These are phyloP conservation scores for Antigone vipio DNA, from an alignment of 2,113 vertebrate species.

Conservation along the genomic window DNA sequence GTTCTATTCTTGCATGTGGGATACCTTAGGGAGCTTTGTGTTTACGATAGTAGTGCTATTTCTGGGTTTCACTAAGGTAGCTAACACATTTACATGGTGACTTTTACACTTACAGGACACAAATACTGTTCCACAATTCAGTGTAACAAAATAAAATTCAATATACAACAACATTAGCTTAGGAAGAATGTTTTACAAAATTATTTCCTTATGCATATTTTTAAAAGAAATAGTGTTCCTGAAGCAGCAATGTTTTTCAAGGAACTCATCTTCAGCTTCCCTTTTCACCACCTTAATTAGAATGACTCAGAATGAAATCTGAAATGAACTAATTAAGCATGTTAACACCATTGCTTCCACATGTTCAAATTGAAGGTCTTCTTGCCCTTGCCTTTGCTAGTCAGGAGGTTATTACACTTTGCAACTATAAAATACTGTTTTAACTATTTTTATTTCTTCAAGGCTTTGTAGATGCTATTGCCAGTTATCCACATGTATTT, in stretches of 20 bases:
- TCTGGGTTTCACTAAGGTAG: background rate
- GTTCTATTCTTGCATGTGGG: background rate
- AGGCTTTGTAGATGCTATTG: background rate
- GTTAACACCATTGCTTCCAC: slow-evolving; percentile 49
- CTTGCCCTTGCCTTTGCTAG: slow-evolving; percentile 5
- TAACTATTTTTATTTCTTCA: background rate
- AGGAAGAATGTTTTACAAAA: background rate
- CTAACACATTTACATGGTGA: background rate
- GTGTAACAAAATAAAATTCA: background rate
- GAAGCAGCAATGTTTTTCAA: background rate
- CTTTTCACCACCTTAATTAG: background rate
- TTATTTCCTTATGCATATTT: background rate
- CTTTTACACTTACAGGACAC: background rate
- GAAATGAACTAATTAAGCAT: slow-evolving; percentile 46
- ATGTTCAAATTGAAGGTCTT: slow-evolving; percentile 1
- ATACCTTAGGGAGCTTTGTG: background rate
- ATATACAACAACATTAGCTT: background rate
- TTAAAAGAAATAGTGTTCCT: background rate
- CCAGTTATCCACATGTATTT: background rate
- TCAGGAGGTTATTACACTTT: background rate
- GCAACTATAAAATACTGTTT: background rate
- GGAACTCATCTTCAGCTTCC: background rate
- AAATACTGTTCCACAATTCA: background rate
- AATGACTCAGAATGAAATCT: slow-evolving; percentile 39
- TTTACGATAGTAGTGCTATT: background rate